Conservation (phyloP, 1,140 invertebrate species). For the Habropoda laboriosa region DNA sequence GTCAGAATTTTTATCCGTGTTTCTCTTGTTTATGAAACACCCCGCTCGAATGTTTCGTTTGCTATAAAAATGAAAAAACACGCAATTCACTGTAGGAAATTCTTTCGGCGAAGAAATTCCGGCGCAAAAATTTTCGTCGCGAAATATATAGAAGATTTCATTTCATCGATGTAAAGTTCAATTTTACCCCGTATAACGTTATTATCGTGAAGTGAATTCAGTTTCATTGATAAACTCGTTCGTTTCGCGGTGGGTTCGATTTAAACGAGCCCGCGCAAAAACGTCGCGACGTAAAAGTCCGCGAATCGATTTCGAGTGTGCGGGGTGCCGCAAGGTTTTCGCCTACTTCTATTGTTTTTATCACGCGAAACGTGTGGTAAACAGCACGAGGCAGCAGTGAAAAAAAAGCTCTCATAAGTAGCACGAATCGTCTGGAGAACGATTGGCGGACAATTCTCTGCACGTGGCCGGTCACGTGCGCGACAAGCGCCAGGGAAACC, state of each 20-base stretch:
- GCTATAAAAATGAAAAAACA: not conserved
- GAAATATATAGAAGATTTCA: no score
- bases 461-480: conserved; percentile 63
- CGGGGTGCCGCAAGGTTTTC: not conserved
- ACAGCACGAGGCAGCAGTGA: not conserved
- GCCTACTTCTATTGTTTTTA: not conserved
- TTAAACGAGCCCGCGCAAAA: no score
- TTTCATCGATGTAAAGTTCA: no score
- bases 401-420: conserved; percentile 9
- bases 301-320: no score
- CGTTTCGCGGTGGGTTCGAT: no score
- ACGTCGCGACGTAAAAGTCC: no score
- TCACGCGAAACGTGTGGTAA: not conserved
- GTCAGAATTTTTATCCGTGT: not conserved
- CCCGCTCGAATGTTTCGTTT: not conserved
- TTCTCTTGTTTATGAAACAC: not conserved
- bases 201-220: no score
- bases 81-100: no score
- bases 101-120: no score
- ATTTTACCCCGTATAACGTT: no score
- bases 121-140: no score
- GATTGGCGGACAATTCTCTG: conserved; percentile 42
- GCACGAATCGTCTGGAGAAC: conserved; percentile 31
- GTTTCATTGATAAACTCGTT: no score
- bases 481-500: conserved; percentile 49